phyloP scores from a whole-genome alignment of 2,797 vertebrate genomes.

The Trichosurus vulpecula region DNA sequence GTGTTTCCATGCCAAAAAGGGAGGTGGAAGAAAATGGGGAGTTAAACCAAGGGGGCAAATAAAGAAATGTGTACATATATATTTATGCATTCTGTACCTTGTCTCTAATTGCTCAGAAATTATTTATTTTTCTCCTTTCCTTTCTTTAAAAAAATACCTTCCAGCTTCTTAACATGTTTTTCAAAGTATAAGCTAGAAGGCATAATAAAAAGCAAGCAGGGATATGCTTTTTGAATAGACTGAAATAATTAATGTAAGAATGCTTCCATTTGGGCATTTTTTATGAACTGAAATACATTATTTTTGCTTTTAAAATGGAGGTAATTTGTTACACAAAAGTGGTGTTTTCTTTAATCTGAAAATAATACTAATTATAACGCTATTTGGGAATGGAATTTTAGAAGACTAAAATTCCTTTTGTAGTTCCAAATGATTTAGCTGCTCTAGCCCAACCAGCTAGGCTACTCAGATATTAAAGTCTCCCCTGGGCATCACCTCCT shows the following conservation, averaged over 20 bases:
- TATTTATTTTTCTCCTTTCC: slow-evolving; percentile 86
- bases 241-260: slow-evolving; percentile 89
- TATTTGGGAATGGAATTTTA: slow-evolving; percentile 82
- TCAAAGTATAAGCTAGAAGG: slow-evolving; percentile 87
- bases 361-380: slow-evolving; percentile 86
- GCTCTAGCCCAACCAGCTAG: slow-evolving; percentile 73
- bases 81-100: slow-evolving; percentile 85
- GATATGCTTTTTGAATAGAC: slow-evolving; percentile 86
- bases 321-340: slow-evolving; percentile 87
- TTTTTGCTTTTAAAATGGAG: slow-evolving; percentile 88
- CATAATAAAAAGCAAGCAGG: slow-evolving; percentile 89
- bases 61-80: slow-evolving; percentile 82
- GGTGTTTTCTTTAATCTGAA: slow-evolving; percentile 87
- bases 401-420: slow-evolving; percentile 81
- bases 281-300: slow-evolving; percentile 86
- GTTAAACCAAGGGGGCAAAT: slow-evolving; percentile 84
- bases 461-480: slow-evolving; percentile 71
- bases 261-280: slow-evolving; percentile 85
- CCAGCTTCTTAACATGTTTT: slow-evolving; percentile 87
- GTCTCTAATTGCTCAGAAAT: slow-evolving; percentile 87
- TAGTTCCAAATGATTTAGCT: slow-evolving; percentile 79
- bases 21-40: slow-evolving; percentile 80
- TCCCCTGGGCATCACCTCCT: slow-evolving; percentile 50
- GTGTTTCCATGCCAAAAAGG: slow-evolving; percentile 80
- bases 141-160: slow-evolving; percentile 85